Evolutionary conservation across 2,113 vertebrate genomes (phyloP).

Genomic region (Tenebrosternarchus preto): DNA sequence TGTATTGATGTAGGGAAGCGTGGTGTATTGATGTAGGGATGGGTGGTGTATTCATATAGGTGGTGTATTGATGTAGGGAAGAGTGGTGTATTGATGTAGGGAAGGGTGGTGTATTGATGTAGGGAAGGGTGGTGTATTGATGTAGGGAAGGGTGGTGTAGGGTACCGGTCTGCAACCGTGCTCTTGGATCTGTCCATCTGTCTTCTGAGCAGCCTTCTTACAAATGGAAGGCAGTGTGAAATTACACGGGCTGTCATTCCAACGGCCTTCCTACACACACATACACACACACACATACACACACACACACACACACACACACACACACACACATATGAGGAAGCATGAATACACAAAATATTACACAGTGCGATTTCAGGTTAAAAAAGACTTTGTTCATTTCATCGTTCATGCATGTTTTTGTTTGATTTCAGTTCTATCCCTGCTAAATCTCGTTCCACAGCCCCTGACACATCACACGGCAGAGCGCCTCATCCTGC

Average conservation of each 20-base stretch:
- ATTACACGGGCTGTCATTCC: slow-evolving; percentile 97
- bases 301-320: slow-evolving; percentile 1
- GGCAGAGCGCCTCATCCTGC: neutral
- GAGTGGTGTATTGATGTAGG: no score
- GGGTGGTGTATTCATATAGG: no score
- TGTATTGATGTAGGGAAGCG: no score
- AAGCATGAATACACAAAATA: slow-evolving; percentile 2
- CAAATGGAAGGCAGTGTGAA: slow-evolving; percentile 92
- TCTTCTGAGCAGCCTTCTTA: slow-evolving; percentile 86
- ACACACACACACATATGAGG: slow-evolving; percentile 61
- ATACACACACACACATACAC: slow-evolving; percentile 25
- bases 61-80: no score
- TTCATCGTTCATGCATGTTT: neutral
- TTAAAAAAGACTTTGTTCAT: neutral
- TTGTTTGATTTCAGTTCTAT: neutral
- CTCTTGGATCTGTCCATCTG: slow-evolving; percentile 79
- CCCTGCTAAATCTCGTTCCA: neutral
- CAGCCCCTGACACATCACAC: neutral
- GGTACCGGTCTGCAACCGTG: slow-evolving; percentile 88
- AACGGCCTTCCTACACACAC: slow-evolving; percentile 86
- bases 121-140: no score
- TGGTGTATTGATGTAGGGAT: no score
- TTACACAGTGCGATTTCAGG: neutral
- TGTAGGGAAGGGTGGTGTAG: neutral
- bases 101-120: neutral